Conservation (phyloP, 2,113 vertebrate species). For the Rhodinocichla rosea region DNA sequence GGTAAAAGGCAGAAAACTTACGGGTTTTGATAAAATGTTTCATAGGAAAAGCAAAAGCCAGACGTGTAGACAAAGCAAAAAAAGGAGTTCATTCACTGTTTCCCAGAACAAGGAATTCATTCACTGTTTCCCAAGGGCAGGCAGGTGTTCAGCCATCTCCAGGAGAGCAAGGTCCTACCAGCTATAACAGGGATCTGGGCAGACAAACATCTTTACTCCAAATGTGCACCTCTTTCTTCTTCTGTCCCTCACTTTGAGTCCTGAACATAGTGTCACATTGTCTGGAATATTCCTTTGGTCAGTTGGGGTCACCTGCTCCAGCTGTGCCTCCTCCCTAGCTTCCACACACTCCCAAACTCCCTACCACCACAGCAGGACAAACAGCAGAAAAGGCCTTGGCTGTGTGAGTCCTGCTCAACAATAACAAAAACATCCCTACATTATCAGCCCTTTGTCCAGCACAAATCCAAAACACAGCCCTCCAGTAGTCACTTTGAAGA, state of each 20-base stretch:
- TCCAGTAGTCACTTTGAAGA: neutral
- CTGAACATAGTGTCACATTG: neutral
- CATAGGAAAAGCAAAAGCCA: neutral
- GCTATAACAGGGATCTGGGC: fast-evolving
- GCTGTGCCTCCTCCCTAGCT: neutral
- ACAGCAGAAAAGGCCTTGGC: neutral
- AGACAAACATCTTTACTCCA: neutral
- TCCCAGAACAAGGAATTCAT: neutral
- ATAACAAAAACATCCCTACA: neutral
- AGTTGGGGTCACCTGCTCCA: neutral
- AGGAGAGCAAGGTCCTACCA: too few relatives aligned
- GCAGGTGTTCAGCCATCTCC: neutral
- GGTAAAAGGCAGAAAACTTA: neutral
- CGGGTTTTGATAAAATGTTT: neutral
- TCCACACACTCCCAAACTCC: too few relatives aligned
- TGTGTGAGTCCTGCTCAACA: neutral
- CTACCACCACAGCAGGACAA: fast-evolving
- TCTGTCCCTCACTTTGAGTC: too few relatives aligned
- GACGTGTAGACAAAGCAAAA: neutral
- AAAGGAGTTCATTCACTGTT: neutral
- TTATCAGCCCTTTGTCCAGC: neutral
- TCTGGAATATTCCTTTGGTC: neutral
- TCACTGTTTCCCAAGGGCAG: neutral
- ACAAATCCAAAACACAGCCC: neutral
- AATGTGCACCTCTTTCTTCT: neutral